Base-by-base conservation (phyloP, 2,888 invertebrate genomes). In the Phasia obesa region DNA sequence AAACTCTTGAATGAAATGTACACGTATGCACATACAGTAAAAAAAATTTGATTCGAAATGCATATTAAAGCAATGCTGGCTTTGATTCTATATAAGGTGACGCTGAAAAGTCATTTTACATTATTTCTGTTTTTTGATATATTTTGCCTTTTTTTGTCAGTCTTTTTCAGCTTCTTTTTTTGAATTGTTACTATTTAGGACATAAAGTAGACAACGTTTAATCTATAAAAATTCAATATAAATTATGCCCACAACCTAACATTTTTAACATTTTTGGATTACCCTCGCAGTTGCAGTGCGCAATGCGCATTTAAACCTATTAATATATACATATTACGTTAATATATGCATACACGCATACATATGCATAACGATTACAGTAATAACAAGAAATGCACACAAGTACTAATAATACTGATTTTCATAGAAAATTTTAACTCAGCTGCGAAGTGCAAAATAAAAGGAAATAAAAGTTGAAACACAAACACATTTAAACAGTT, bases 1-100 rank as follows among this genome's bases (percentile, higher is more conserved):
- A 49, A 31, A 49, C 60, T 73, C 67, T 73, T 80, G 79, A 80
- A 80, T 74, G 79, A 80, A 79, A 53, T 23, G 27, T 17, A 51
- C 23, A 11, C 6, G 11, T n/a, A 19, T n/a, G 15, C 42, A 19
- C 31, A 49, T 1, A 7, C 44, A 35, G n/a, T n/a, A n/a, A n/a
- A 19, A 0, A n/a, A 38, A 42, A 19, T 19, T 62, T 17, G 21
- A 62, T 23, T 69, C 53, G 55, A 80, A 67, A 62, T 69, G 57
- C 19, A 47, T 17, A 17, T 47, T 11, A 6, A 17, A 17, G 25
- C 23, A 62, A 19, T 49, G 4, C 53, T 19, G 19, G 27, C 6
- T 44, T 55, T 4, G 35, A 15, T 6, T 27, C 4, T 7, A 17
- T 13, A 47, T 2, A 1, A 47, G 13, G 0, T 42, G 15, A 4